Percentiles rank a stretch among this genome's conserved stretches.
Evolutionary conservation across 2,888 invertebrate species (phyloP).

Genomic region (Drosophila paramelanica): DNA sequence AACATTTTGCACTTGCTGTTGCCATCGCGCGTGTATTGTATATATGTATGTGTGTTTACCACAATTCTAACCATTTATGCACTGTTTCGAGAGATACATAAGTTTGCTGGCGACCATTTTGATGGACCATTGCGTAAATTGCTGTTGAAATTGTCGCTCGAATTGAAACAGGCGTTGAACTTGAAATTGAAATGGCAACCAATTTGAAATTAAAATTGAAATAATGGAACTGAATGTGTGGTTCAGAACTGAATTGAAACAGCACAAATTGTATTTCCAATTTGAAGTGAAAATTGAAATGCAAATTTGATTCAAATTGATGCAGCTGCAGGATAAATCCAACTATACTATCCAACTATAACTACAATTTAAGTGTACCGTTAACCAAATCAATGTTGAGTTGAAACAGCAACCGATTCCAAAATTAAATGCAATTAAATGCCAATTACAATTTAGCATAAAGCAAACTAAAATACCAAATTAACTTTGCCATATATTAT

Average conservation of each 20-base stretch:
- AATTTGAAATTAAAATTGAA: conserved; percentile 7
- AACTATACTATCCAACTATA: too few relatives aligned
- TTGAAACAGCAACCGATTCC: background rate
- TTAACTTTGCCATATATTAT: too few relatives aligned
- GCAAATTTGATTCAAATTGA: background rate
- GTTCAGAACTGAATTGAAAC: background rate
- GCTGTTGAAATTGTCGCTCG: conserved; percentile 15
- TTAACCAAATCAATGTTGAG: background rate
- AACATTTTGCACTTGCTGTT: conserved; percentile 40
- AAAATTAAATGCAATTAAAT: background rate
- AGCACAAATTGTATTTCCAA: background rate
- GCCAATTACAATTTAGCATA: too few relatives aligned
- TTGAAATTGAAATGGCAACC: background rate
- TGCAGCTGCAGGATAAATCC: background rate
- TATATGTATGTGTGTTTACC: conserved; percentile 10
- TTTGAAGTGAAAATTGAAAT: background rate
- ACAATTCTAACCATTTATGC: conserved; percentile 45
- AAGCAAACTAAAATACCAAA: too few relatives aligned
- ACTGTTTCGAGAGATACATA: conserved; percentile 24
- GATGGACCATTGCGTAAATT: conserved; percentile 32
- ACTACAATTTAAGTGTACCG: background rate
- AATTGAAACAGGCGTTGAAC: conserved; percentile 1
- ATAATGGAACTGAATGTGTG: too few relatives aligned
- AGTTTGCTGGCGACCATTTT: conserved; percentile 17
- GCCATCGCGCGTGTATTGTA: conserved; percentile 18